phyloP scores from a whole-genome alignment of 2,888 invertebrate species.

The Smittia aterrima region DNA sequence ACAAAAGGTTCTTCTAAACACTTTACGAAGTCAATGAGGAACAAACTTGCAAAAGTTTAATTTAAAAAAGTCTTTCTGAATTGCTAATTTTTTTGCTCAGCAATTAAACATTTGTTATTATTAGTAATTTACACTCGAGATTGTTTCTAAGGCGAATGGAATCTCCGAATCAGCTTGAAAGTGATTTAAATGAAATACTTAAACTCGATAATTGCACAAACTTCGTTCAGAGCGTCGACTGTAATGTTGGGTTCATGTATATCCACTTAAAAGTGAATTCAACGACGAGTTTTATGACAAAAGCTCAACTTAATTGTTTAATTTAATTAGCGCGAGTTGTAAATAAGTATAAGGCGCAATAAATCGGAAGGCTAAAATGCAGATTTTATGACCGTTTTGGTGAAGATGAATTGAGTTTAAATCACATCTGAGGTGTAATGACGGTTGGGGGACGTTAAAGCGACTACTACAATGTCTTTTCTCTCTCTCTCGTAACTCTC shows the following conservation, averaged over 20 bases:
- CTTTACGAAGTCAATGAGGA: neutral
- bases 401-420: slow-evolving; percentile 27
- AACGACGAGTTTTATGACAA: slow-evolving; percentile 3
- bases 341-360: neutral
- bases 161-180: neutral
- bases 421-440: neutral
- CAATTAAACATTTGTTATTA: neutral
- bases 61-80: neutral
- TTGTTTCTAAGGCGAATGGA: neutral
- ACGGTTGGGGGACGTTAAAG: neutral
- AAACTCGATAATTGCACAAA: neutral
- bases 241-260: neutral
- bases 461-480: neutral
- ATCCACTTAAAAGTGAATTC: neutral
- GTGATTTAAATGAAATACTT: neutral
- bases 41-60: slow-evolving; percentile 3
- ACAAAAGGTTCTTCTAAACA: neutral
- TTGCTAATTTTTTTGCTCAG: slow-evolving; percentile 4
- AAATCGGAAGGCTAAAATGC: neutral
- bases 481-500: no score
- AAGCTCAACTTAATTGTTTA: slow-evolving; percentile 26
- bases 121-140: neutral
- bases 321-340: slow-evolving; percentile 36
- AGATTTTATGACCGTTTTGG: neutral
- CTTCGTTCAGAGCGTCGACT: neutral